Evolutionary conservation across 2,797 vertebrate genomes (phyloP).

Genomic region (Rhynchonycteris naso): DNA sequence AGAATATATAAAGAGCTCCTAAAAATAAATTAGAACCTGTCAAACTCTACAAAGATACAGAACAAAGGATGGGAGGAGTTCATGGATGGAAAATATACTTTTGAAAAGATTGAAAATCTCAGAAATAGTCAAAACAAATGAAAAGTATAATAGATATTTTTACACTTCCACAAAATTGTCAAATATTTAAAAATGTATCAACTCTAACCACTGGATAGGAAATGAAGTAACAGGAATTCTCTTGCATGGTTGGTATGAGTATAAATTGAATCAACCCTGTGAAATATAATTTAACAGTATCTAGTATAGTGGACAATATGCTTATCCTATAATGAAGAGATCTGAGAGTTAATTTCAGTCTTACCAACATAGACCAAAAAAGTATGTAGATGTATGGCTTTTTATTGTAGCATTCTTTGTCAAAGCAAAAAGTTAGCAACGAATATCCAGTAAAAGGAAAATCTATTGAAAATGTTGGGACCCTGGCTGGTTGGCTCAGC

Average conservation of each 20-base stretch:
- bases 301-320: not conserved
- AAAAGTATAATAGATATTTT: not conserved
- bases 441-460: not conserved
- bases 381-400: not conserved
- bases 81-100: not conserved
- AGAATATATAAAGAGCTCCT: not conserved
- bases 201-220: not conserved
- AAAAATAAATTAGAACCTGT: not conserved
- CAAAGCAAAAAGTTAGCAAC: not conserved
- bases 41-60: not conserved
- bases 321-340: too few species aligned
- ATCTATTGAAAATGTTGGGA: not conserved
- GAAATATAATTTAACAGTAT: not conserved
- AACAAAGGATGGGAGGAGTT: not conserved
- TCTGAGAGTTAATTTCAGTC: not conserved
- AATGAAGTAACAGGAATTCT: not conserved
- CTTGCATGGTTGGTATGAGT: not conserved
- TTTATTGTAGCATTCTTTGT: not conserved
- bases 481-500: too few species aligned
- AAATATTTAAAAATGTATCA: not conserved
- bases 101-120: not conserved
- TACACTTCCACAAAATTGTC: not conserved
- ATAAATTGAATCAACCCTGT: not conserved
- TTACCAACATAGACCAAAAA: not conserved
- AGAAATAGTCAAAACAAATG: not conserved